Evolutionary conservation across 2,797 vertebrate genomes (phyloP), one percentile per base, ranked within the genome.

Genomic region (Argentina silus): DNA sequence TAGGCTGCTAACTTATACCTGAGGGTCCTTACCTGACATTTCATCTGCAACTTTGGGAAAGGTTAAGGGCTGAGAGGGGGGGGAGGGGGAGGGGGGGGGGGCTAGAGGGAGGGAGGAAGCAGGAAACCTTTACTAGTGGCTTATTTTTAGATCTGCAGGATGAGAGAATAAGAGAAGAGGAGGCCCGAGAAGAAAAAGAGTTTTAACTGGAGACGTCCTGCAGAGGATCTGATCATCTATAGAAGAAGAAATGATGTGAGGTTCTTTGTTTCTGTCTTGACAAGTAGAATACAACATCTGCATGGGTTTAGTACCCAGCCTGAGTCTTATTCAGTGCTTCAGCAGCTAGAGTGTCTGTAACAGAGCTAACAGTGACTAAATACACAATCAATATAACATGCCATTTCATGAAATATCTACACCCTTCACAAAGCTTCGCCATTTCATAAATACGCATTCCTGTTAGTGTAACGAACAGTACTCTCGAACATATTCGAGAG

Each of bases 21-120:
- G 79, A 90, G 86, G 87, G 88, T 85, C 87, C 78, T 72, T 75
- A 69, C 9, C 81, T 70, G 66, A 81, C 80, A 85, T 86, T 92
- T 91, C 86, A 92, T 86, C 72, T 81, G 81, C 3, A 86, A 81
- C 81, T 86, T 1, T 81, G 72, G 55, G 71, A 81, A 84, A 89
- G 88, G 86, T 83, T 51, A 82, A 79, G 72, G 61, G 74, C 60
- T 69, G 77, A 55, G 64, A 70, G 59, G 43, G 73, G 67, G 59
- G 50, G 42, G 23, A 19, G 81, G 77, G 79, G 74, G 67, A 85
- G 83, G 89, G 81, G 84, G 80, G 15, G 81, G 87, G 50, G 76
- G 78, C 86, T 78, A 86, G 83, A 80, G 69, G 83, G 63, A 83
- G 81, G 73, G 75, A 80, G 82, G 43, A 78, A 4, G 78, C 69